phyloP scores from a whole-genome alignment of 2,888 invertebrate species.

The Sminthurinus aureus region DNA sequence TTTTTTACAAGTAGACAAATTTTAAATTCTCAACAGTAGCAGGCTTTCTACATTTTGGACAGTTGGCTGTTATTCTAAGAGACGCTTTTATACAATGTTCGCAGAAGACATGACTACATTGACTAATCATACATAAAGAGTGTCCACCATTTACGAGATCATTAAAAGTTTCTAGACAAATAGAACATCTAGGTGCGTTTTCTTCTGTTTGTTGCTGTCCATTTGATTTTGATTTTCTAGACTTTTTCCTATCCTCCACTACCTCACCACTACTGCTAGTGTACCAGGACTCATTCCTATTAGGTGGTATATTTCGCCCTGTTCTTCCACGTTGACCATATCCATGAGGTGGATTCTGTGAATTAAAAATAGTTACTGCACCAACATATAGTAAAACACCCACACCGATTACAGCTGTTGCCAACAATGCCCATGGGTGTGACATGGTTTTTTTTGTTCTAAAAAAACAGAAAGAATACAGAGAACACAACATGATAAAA shows the following conservation, averaged over 20 bases:
- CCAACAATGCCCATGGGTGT: neutral
- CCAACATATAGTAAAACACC: neutral
- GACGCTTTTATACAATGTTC: slow-evolving; percentile 10
- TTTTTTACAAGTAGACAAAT: neutral
- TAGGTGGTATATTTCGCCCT: neutral
- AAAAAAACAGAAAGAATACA: neutral
- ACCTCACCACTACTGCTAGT: neutral
- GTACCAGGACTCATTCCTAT: too few species aligned
- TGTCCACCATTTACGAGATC: slow-evolving; percentile 6
- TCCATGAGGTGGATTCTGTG: neutral
- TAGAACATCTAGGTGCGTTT: neutral
- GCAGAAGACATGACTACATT: slow-evolving; percentile 2
- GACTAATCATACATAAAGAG: neutral
- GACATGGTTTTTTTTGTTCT: neutral
- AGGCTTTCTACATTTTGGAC: neutral
- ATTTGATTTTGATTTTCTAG: neutral
- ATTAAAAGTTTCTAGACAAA: slow-evolving; percentile 14
- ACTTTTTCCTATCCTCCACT: neutral
- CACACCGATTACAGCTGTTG: neutral
- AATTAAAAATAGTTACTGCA: neutral
- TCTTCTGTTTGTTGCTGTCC: neutral
- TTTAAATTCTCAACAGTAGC: neutral
- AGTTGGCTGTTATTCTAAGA: neutral
- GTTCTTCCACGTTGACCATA: neutral
- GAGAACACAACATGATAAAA: too few species aligned